Evolutionary conservation across 2,888 invertebrate species (phyloP).

Genomic region (Diaphora mendica): DNA sequence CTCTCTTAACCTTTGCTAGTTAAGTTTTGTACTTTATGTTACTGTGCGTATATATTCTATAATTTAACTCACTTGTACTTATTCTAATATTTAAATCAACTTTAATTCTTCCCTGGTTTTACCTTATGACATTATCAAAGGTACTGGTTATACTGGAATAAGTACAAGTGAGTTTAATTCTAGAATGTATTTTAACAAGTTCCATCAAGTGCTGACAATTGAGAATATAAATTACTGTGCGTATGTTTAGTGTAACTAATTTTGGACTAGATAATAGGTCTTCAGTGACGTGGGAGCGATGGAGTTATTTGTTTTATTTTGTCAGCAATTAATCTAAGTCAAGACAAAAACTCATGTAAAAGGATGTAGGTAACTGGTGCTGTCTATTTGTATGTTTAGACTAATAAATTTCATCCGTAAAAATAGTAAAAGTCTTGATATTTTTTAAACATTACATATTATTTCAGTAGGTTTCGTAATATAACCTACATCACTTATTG

Average conservation of each 20-base stretch:
- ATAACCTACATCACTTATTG: background rate
- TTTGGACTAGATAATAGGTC: slow-evolving; percentile 1
- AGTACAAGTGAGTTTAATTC: too few relatives aligned
- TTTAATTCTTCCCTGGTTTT: too few relatives aligned
- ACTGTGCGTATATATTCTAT: too few relatives aligned
- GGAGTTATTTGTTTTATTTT: slow-evolving; percentile 2
- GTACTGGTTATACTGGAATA: too few relatives aligned
- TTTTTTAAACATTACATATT: background rate
- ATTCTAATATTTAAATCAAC: too few relatives aligned
- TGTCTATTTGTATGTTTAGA: background rate
- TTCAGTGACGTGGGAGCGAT: slow-evolving; percentile 1
- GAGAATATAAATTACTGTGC: background rate
- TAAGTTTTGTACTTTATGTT: background rate
- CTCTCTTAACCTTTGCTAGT: background rate
- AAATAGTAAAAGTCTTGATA: background rate
- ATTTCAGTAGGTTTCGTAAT: background rate
- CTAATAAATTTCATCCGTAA: background rate
- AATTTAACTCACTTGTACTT: too few relatives aligned
- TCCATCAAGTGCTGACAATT: too few relatives aligned
- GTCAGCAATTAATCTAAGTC: slow-evolving; percentile 8
- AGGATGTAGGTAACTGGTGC: background rate
- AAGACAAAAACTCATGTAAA: background rate
- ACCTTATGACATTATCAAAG: too few relatives aligned
- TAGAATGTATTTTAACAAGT: too few relatives aligned
- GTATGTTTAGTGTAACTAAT: background rate